Base-by-base conservation (phyloP, 2,888 invertebrate genomes). In the Aelia acuminata region DNA sequence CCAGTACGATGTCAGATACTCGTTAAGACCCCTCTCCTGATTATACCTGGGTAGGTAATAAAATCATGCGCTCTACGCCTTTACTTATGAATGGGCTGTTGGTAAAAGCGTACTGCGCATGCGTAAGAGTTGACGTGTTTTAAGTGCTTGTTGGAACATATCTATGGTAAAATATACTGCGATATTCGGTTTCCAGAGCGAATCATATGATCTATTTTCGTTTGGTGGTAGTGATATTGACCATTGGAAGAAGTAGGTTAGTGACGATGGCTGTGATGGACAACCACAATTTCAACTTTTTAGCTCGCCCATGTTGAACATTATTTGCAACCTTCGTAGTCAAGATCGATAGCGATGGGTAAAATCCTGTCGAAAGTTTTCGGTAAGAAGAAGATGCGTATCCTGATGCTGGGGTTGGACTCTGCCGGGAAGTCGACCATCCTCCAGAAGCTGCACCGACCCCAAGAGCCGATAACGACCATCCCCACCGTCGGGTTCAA, bases 401-500 rank as follows among this genome's bases (percentile, higher is more conserved):
- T 99, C 94, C 94, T 99, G 92, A 99, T 99, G 97, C 94, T 99
- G 92, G 99, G 99, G 91, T 94, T 99, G 92, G 99, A 99, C 94
- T 99, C 99, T 91, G 99, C 99, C 92, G 99, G 99, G 92, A 98
- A 98, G 94, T 98, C 98, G 93, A 98, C 98, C 96, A 96, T 96
- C 95, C 95, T 95, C 93, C 99, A 99, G 94, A 99, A 99, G 95
- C 94, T 99, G 84, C 48, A 15, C 31, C 31, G 48, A 10, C 48
- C 84, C 26, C 99, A 99, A 92, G 98, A 99, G 94, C 98, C 98
- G 91, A 99, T 99, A 92, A 99, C 98, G 92, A 99, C 99, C 93
- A 99, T 99, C 94, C 98, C 99, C 91, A 99, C 99, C 88, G 99
- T 99, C 92, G 99, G 99, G 91, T 99, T 99, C 94, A 99, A 99